These are phyloP conservation scores for Sarcophaga subvicina DNA, from an alignment of 2,888 invertebrate species.

Conservation along the genomic window DNA sequence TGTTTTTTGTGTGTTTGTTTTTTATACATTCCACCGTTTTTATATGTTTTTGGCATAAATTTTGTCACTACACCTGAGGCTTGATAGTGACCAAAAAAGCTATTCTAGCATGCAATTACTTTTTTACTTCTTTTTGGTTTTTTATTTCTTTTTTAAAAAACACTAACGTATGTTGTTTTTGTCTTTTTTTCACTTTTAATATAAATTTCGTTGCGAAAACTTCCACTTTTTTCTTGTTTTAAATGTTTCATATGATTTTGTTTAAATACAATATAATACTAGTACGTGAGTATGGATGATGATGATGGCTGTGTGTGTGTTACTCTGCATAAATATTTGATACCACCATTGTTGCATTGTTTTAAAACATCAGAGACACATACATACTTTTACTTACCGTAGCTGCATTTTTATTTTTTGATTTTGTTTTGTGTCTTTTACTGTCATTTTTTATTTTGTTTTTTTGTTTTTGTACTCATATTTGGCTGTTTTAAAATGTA, in stretches of 20 bases:
- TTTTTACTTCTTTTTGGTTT: slow-evolving; percentile 39
- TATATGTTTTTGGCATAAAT: slow-evolving; percentile 43
- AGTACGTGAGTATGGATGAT: background rate
- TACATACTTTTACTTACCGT: too few species aligned
- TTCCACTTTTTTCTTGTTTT: background rate
- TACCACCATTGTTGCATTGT: too few species aligned
- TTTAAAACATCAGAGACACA: too few species aligned
- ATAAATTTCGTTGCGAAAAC: too few species aligned
- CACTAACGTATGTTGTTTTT: too few species aligned
- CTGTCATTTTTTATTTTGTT: too few species aligned
- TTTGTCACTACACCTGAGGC: slow-evolving; percentile 67
- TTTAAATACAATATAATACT: slow-evolving; percentile 5
- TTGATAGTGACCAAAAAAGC: slow-evolving; percentile 68
- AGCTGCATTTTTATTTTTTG: too few species aligned
- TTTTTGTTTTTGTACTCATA: too few species aligned
- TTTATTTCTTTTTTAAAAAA: background rate
- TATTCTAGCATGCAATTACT: slow-evolving; percentile 66
- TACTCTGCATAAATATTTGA: too few species aligned
- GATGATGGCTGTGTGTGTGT: too few species aligned
- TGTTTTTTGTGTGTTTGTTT: background rate
- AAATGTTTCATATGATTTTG: slow-evolving; percentile 24
- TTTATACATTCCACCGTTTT: background rate
- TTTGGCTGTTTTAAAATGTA: too few species aligned
- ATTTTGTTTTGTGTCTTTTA: too few species aligned
- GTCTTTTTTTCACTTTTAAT: background rate